phyloP scores from a whole-genome alignment of 2,888 invertebrate genomes.

The Acanthosepion pharaonis region DNA sequence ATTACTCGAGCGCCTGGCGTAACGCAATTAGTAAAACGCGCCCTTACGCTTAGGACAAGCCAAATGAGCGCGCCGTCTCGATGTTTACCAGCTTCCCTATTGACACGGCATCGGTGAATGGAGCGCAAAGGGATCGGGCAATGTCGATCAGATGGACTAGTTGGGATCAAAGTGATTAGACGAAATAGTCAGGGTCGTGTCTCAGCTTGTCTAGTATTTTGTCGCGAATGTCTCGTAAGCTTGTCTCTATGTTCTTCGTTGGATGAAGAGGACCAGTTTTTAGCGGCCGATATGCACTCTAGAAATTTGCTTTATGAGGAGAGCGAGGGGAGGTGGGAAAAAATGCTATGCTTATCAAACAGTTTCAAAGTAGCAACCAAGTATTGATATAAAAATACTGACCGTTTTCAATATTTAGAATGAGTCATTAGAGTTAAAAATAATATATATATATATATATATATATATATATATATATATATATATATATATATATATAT shows the following conservation, averaged over 20 bases:
- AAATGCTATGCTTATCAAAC: no score
- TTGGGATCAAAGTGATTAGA: slow-evolving; percentile 33
- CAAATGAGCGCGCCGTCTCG: not conserved
- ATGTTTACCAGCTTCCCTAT: slow-evolving; percentile 11
- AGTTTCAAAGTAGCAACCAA: no score
- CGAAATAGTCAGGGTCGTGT: not conserved
- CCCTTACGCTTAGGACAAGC: slow-evolving; percentile 33
- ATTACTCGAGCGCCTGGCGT: not conserved
- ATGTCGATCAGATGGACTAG: not conserved
- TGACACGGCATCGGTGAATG: not conserved
- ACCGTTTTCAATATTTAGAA: no score
- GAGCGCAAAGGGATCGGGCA: not conserved
- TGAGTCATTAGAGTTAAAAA: no score
- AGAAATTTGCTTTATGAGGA: not conserved
- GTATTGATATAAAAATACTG: no score
- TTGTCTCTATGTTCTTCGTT: not conserved
- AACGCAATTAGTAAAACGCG: slow-evolving; percentile 6
- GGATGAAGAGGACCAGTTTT: not conserved
- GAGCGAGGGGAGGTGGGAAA: no score
- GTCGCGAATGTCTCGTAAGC: not conserved
- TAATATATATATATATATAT: no score
- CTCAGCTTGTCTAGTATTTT: not conserved
- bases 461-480: no score
- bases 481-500: no score
- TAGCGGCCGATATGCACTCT: not conserved